phyloP scores from a whole-genome alignment of 30 jellyfish, hydroid and myxozoan genomes.

The Haliclystus octoradiatus region DNA sequence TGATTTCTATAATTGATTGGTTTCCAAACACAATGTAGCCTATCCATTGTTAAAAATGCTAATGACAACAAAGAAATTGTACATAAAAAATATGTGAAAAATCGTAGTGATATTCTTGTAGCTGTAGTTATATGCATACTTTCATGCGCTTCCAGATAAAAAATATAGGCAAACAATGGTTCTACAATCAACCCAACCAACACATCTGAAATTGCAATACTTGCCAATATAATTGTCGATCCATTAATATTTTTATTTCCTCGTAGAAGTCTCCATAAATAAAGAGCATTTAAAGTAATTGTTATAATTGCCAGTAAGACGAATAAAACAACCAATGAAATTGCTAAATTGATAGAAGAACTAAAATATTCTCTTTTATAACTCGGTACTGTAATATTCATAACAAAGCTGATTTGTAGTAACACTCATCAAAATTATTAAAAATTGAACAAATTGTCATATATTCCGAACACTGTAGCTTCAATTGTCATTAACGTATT shows the following conservation, averaged over 20 bases:
- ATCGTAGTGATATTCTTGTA: no score
- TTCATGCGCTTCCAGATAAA: background rate
- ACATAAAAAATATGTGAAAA: background rate
- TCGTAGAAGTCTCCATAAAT: background rate
- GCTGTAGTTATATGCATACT: background rate
- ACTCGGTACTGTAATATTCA: no score
- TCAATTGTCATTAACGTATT: no score
- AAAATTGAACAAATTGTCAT: no score
- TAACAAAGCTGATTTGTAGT: no score
- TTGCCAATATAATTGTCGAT: background rate
- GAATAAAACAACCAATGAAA: background rate
- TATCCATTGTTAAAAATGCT: background rate
- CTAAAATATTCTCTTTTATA: no score
- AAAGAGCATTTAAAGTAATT: background rate
- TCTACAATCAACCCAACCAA: background rate
- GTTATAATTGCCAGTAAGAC: background rate
- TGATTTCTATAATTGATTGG: background rate
- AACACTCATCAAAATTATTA: no score
- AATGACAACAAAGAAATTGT: background rate
- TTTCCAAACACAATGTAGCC: background rate
- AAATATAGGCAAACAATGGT: background rate
- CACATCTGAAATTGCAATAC: background rate
- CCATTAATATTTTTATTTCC: background rate
- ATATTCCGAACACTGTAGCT: no score
- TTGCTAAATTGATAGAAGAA: background rate